A percentile compares a stretch with the other conserved stretches of the same genome.
Conservation (phyloP, 2,888 invertebrate species). For the Noctua janthina region DNA sequence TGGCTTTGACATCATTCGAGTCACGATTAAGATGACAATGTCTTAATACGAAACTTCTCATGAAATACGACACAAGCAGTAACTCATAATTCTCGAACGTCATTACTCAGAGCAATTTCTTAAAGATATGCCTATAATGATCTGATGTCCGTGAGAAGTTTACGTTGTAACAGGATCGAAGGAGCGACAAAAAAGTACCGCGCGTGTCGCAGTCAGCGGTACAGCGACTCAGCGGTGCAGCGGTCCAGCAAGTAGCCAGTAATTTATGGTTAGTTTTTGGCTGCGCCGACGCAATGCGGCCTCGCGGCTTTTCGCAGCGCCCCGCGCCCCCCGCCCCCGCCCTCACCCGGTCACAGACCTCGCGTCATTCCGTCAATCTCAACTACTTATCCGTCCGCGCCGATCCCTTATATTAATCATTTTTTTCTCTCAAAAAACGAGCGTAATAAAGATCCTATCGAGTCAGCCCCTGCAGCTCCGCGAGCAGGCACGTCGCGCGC, state of each 20-base stretch:
- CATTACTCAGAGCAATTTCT: conserved; percentile 85
- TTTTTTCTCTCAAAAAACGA: conserved; percentile 83
- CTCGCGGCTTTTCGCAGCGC: conserved; percentile 86
- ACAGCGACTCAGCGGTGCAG: conserved; percentile 59
- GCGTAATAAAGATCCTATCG: conserved; percentile 87
- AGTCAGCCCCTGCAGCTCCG: conserved; percentile 75
- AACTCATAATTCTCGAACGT: conserved; percentile 81
- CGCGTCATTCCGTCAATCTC: conserved; percentile 88
- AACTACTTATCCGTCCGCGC: conserved; percentile 88
- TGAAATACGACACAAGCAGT: conserved; percentile 78
- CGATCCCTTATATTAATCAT: conserved; percentile 89
- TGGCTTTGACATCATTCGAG: conserved; percentile 66
- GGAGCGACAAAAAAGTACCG: conserved; percentile 82
- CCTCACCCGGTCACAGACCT: conserved; percentile 88
- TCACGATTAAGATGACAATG: conserved; percentile 73
- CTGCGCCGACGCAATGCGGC: conserved; percentile 88
- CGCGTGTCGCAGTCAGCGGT: conserved; percentile 86
- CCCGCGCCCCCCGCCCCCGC: conserved; percentile 68
- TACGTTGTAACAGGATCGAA: conserved; percentile 87
- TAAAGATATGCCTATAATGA: conserved; percentile 83
- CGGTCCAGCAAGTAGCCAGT: conserved; percentile 87
- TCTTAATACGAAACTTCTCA: conserved; percentile 74
- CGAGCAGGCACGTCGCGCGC: conserved; percentile 69
- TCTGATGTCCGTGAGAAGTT: conserved; percentile 88
- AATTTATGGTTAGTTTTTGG: conserved; percentile 91